A percentile compares a stretch with the other conserved stretches of the same genome.
These are phyloP conservation scores for Sylvilagus bachmani DNA, from an alignment of 2,113 vertebrate genomes.

Conservation along the genomic window DNA sequence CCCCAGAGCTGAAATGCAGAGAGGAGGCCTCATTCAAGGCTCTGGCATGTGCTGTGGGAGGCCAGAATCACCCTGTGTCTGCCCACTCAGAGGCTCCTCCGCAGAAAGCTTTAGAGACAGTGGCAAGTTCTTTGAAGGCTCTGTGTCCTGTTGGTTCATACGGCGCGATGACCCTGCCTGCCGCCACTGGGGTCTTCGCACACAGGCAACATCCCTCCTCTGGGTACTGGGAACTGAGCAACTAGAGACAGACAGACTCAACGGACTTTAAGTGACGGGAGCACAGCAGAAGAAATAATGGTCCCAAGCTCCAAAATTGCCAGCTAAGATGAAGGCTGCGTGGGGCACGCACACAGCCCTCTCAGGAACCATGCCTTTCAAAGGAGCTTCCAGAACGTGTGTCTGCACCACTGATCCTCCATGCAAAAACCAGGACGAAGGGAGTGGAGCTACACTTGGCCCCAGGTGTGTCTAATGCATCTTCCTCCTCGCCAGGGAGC, in stretches of 20 bases:
- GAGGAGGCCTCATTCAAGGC: not conserved
- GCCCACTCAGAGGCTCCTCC: not conserved
- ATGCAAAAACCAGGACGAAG: constrained; percentile 22
- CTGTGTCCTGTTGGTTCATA: not conserved
- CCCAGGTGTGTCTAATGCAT: constrained; percentile 20
- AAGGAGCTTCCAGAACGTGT: not conserved
- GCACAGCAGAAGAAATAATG: not conserved
- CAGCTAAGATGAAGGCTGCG: constrained; percentile 55
- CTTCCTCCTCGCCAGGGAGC: constrained; percentile 19
- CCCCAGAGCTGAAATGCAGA: not conserved
- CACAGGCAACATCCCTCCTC: not conserved
- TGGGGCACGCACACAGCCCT: not conserved
- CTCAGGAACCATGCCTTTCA: not conserved
- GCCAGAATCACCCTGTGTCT: not conserved
- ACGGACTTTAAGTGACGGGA: constrained; percentile 48
- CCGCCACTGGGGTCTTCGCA: constrained; percentile 6
- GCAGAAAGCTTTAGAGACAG: not conserved
- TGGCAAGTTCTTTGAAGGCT: not conserved
- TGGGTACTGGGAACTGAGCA: not conserved
- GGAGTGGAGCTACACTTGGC: not conserved
- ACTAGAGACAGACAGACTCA: constrained; percentile 53
- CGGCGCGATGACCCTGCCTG: not conserved
- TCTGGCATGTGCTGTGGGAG: not conserved
- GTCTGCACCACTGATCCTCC: constrained; percentile 23
- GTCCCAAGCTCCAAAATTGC: not conserved